These are phyloP conservation scores for Halyomorpha halys DNA, from an alignment of 1,140 invertebrate species.

Conservation along the genomic window DNA sequence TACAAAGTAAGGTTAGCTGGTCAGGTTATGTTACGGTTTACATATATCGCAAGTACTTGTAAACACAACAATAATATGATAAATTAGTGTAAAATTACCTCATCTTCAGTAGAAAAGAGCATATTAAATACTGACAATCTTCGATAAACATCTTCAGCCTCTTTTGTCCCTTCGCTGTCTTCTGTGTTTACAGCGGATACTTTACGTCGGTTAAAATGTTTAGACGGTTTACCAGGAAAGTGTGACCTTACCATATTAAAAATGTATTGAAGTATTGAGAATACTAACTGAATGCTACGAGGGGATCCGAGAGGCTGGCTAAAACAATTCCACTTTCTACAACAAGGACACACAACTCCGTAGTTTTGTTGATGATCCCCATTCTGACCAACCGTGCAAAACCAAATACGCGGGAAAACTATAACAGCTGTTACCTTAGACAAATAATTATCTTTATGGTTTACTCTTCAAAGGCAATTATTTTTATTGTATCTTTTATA, in stretches of 20 bases:
- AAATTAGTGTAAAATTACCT: conserved; percentile 33
- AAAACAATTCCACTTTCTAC: conserved; percentile 10
- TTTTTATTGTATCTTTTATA: no score
- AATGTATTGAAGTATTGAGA: no score
- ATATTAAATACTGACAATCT: conserved; percentile 39
- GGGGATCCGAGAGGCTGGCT: no score
- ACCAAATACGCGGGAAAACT: conserved; percentile 15
- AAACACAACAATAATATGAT: background rate
- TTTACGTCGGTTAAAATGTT: conserved; percentile 69
- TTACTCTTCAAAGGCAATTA: no score
- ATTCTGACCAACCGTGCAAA: conserved; percentile 13
- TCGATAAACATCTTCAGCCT: conserved; percentile 43
- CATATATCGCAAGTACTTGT: background rate
- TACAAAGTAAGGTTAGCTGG: conserved; percentile 8
- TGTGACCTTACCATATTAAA: conserved; percentile 53
- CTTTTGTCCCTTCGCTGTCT: conserved; percentile 41
- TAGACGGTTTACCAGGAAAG: conserved; percentile 74
- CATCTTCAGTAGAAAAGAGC: conserved; percentile 38
- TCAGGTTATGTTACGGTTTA: conserved; percentile 11
- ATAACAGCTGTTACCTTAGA: conserved; percentile 10
- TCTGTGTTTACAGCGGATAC: conserved; percentile 35
- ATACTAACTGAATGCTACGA: no score
- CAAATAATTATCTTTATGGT: no score
- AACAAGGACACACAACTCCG: conserved; percentile 21
- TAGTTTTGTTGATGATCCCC: conserved; percentile 14